Base-by-base conservation (phyloP, 92 coral and sea anemone genomes). In the Zoanthus gigantus region DNA sequence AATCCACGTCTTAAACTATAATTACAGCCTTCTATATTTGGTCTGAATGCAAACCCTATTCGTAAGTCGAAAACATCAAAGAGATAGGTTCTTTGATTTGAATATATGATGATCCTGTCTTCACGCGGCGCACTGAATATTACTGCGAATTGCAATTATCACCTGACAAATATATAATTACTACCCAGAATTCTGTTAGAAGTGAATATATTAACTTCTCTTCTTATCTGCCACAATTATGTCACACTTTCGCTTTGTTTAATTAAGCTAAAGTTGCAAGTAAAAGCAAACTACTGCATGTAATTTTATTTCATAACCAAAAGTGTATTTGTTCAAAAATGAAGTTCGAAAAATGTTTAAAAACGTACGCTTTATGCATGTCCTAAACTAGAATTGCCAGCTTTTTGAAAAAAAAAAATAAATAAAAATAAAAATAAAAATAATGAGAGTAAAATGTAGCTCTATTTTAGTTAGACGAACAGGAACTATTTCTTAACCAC, bases 31-130 rank as follows among this genome's bases (percentile, higher is more conserved):
- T 14, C 60, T 11, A 13, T 13, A 16, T 60, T 37, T 14, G 75
- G 66, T 45, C 60, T 44, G 28, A 23, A 17, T 5, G 9, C 23
- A 4, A 17, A 10, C 46, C 75, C 85, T n/a, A 50, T 57, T 18
- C 34, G 85, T 45, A 66, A 66, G 75, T 50, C 75, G 74, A 81
- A 67, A 67, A 48, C 74, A 80, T 80, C 74, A 66, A 81, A 81
- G 85, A 46, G 71, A 23, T 45, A 23, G 13, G 17, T 8, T 69
- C 42, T 66, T 66, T 2, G 42, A 37, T 2, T 23, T 65, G 57
- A 81, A 81, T 44, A 18, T 2, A 18, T 2, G 61, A 46, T 32
- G 29, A 18, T 66, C 13, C 7, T 42, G 57, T 65, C 46, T 44
- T 42, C 60, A 46, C 47, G 61, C 67, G 85, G 75, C 75, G 47